phyloP scores from a whole-genome alignment of 2,888 invertebrate species.

The Pollenia labialis region DNA sequence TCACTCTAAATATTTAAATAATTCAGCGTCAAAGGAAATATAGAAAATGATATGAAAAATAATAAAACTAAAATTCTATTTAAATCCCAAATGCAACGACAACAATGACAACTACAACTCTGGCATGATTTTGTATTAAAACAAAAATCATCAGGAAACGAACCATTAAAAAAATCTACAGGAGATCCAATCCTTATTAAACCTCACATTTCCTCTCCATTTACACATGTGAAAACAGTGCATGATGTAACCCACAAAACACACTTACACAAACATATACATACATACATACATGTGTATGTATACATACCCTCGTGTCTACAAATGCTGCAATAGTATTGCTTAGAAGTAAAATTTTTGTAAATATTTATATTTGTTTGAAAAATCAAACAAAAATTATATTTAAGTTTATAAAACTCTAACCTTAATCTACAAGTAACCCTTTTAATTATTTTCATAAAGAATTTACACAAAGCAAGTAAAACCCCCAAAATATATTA shows the following conservation, averaged over 20 bases:
- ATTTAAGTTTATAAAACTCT: slow-evolving; percentile 39
- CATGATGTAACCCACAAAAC: not conserved
- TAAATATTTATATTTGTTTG: slow-evolving; percentile 58
- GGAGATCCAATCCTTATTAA: not conserved
- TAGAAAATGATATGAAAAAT: not conserved
- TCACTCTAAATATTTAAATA: slow-evolving; percentile 25
- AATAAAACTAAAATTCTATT: slow-evolving; percentile 20
- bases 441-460: slow-evolving; percentile 30
- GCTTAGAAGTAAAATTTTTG: slow-evolving; percentile 38
- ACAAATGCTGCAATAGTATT: slow-evolving; percentile 9
- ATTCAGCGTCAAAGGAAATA: slow-evolving; percentile 48
- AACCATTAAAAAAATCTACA: not conserved
- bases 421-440: slow-evolving; percentile 20
- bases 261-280: not conserved
- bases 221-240: not conserved
- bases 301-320: not conserved
- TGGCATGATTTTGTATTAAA: slow-evolving; percentile 48
- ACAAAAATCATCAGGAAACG: slow-evolving; percentile 15
- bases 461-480: not conserved
- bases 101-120: slow-evolving; percentile 16
- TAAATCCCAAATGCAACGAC: slow-evolving; percentile 17
- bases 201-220: slow-evolving; percentile 1
- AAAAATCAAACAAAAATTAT: slow-evolving; percentile 55
- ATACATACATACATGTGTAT: not conserved
- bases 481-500: not conserved